Conservation (phyloP, 2,113 vertebrate species). For the Capra hircus region DNA sequence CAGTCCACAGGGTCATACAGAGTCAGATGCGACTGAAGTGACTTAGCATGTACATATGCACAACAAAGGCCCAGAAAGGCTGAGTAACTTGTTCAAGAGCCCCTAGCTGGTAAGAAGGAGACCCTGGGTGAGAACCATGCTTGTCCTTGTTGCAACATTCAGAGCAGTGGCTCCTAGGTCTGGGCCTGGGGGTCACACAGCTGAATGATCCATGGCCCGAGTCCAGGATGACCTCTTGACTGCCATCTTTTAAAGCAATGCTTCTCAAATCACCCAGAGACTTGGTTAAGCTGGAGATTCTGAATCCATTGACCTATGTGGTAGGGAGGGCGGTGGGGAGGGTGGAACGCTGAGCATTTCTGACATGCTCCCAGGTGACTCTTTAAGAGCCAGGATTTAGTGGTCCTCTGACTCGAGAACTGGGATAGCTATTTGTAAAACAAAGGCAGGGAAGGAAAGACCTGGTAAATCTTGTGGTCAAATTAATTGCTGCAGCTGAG, state of each 20-base stretch:
- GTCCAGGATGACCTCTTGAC: neutral
- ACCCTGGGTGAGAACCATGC: neutral
- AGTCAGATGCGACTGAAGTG: neutral
- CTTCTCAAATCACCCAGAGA: neutral
- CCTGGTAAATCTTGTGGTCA: neutral
- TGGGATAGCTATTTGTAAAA: constrained; percentile 19
- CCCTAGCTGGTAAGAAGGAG: neutral
- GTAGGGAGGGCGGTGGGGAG: neutral
- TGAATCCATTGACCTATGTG: neutral
- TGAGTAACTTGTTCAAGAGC: neutral
- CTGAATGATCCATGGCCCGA: neutral
- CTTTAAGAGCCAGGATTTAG: neutral
- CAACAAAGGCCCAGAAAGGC: neutral
- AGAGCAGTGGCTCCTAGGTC: neutral
- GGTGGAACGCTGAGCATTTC: neutral
- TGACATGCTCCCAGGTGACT: neutral
- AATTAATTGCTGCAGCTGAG: constrained; percentile 34
- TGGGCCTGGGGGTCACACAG: neutral
- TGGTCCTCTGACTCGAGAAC: neutral
- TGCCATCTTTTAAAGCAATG: neutral
- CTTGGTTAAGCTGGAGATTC: neutral
- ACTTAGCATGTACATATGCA: neutral
- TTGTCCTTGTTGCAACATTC: neutral
- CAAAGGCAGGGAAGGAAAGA: constrained; percentile 9
- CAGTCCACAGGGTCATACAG: neutral